These are phyloP conservation scores for Rallus limicola DNA, from an alignment of 2,113 vertebrate genomes.

Conservation along the genomic window DNA sequence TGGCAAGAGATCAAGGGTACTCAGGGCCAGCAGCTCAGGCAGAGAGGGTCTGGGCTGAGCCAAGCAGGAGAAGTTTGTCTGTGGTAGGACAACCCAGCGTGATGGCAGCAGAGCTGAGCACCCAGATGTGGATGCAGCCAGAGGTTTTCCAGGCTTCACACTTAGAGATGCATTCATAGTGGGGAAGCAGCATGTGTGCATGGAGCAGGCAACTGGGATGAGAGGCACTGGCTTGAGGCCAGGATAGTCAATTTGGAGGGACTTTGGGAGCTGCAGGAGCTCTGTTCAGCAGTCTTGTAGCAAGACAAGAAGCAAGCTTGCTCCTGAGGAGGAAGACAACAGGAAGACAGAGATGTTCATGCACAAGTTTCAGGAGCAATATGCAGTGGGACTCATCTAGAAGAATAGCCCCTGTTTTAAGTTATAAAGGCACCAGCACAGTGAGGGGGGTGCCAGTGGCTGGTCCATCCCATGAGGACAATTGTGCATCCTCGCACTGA, in stretches of 20 bases:
- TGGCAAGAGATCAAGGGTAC: not conserved
- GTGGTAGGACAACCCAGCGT: not conserved
- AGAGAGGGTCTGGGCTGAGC: not conserved
- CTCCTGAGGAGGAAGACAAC: not conserved
- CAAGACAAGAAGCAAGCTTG: not conserved
- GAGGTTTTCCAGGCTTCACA: not conserved
- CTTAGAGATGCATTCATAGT: not conserved
- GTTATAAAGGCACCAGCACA: not conserved
- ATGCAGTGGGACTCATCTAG: accelerated
- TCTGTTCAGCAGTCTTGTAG: not conserved
- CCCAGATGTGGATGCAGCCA: not conserved
- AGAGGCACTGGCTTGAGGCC: not conserved
- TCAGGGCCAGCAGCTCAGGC: not conserved
- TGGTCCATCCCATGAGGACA: not conserved
- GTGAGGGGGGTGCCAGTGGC: not conserved
- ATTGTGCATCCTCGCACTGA: not conserved
- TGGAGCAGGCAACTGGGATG: not conserved
- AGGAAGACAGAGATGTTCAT: not conserved
- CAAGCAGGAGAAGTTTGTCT: not conserved
- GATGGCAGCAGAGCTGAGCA: not conserved
- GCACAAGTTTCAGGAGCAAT: not conserved
- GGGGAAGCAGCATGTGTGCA: not conserved
- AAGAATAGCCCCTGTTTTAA: not conserved
- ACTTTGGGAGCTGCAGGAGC: not conserved
- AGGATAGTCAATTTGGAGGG: not conserved